A percentile compares a stretch with the other conserved stretches of the same genome.
Evolutionary conservation across 2,888 invertebrate species (phyloP).

Genomic region (Lordiphosa andalusiaca): DNA sequence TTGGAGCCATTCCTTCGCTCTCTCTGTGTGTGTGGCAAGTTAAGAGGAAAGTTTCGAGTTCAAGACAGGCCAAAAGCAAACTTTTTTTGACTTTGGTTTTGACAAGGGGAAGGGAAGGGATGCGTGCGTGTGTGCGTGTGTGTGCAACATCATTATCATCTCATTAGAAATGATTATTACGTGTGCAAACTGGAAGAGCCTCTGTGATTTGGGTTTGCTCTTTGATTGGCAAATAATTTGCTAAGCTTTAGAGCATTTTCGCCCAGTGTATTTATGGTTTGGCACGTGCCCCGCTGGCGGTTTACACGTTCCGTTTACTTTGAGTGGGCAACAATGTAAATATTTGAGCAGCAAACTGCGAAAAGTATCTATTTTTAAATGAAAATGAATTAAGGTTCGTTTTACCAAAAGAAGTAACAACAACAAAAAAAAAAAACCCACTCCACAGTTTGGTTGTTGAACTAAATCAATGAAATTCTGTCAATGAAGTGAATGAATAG

Average conservation of each 20-base stretch:
- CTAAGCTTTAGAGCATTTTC: constrained; percentile 4
- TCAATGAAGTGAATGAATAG: no score
- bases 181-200: neutral
- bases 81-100: constrained; percentile 34
- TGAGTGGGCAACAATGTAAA: neutral
- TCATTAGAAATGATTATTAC: constrained; percentile 26
- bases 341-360: no score
- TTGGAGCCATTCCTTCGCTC: neutral
- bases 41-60: constrained; percentile 36
- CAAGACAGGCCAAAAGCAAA: constrained; percentile 17
- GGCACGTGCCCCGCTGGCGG: neutral
- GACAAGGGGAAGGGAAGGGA: neutral
- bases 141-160: constrained; percentile 36
- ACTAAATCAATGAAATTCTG: no score
- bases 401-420: no score
- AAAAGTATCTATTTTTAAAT: no score
- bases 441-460: no score
- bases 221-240: neutral
- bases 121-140: constrained; percentile 2
- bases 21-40: neutral
- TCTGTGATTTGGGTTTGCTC: constrained; percentile 15
- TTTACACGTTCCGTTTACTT: no score
- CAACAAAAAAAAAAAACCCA: no score
- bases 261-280: constrained; percentile 1
- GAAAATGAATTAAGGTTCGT: no score